These are phyloP conservation scores for Drosophila ercepeae DNA, from an alignment of 1,140 invertebrate genomes.

Conservation along the genomic window DNA sequence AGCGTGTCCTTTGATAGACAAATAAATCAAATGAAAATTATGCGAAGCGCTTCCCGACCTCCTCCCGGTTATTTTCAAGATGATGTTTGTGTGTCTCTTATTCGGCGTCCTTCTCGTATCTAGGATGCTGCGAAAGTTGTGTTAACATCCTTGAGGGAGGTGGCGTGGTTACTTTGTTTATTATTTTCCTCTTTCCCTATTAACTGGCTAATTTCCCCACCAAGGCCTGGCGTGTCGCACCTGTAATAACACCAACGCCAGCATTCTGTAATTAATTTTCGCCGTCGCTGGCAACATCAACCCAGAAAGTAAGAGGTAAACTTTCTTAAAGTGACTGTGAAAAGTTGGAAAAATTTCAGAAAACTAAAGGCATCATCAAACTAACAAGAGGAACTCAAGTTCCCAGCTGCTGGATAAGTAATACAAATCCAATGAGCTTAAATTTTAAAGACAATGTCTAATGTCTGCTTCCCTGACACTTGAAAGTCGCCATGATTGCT, in stretches of 20 bases:
- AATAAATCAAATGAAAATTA: slow-evolving; percentile 1
- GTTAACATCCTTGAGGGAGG: neutral
- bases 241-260: slow-evolving; percentile 26
- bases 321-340: neutral
- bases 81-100: too few species aligned
- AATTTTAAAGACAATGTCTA: neutral
- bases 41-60: too few species aligned
- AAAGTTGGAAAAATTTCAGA: neutral
- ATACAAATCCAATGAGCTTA: neutral
- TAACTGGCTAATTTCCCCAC: slow-evolving; percentile 19
- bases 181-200: slow-evolving; percentile 24
- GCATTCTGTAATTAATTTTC: slow-evolving; percentile 21
- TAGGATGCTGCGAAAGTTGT: neutral
- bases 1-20: slow-evolving; percentile 6
- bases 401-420: neutral
- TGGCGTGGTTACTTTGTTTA: slow-evolving; percentile 10
- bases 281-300: neutral
- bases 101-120: too few species aligned
- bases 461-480: slow-evolving; percentile 3
- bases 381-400: neutral
- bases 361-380: slow-evolving; percentile 4
- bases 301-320: neutral
- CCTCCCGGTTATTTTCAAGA: too few species aligned
- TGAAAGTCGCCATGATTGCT: slow-evolving; percentile 12
- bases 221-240: slow-evolving; percentile 11